These are phyloP conservation scores for Diogma glabrata DNA, from an alignment of 2,888 invertebrate genomes.

Conservation along the genomic window DNA sequence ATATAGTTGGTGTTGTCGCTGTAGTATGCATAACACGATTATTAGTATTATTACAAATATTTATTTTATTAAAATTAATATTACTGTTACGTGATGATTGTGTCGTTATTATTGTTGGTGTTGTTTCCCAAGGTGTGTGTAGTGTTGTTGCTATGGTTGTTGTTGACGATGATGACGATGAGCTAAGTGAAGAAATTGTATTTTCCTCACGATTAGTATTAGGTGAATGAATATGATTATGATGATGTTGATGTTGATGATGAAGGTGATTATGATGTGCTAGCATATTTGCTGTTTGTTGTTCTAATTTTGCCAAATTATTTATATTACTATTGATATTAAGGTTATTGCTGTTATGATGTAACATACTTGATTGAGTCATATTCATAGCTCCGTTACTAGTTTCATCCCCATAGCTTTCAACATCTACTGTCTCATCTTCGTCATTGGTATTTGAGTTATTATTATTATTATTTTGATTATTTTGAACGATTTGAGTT, in stretches of 20 bases:
- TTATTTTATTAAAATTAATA: too few relatives aligned
- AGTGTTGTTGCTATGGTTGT: slow-evolving; percentile 1
- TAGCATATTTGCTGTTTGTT: neutral
- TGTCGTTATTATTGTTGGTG: too few relatives aligned
- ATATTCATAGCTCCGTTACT: slow-evolving; percentile 28
- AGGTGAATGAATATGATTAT: neutral
- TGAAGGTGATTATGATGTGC: neutral
- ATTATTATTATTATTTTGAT: slow-evolving; percentile 17
- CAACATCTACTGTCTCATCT: slow-evolving; percentile 58
- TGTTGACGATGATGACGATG: slow-evolving; percentile 2
- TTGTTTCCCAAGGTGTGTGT: slow-evolving; percentile 10
- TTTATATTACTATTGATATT: slow-evolving; percentile 13
- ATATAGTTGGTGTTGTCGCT: slow-evolving; percentile 8
- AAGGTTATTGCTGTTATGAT: slow-evolving; percentile 15
- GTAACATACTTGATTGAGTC: slow-evolving; percentile 13
- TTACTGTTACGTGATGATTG: slow-evolving; percentile 3
- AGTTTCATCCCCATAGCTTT: slow-evolving; percentile 40
- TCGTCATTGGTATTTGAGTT: slow-evolving; percentile 39
- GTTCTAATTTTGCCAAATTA: slow-evolving; percentile 11
- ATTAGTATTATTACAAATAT: too few relatives aligned
- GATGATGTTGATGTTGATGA: neutral
- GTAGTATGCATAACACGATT: too few relatives aligned
- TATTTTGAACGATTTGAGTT: neutral
- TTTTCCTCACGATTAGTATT: slow-evolving; percentile 7
- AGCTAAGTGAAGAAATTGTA: slow-evolving; percentile 7